Evolutionary conservation across 2,113 vertebrate genomes (phyloP), one percentile per base, ranked within the genome.

Genomic region (Stegastes partitus): DNA sequence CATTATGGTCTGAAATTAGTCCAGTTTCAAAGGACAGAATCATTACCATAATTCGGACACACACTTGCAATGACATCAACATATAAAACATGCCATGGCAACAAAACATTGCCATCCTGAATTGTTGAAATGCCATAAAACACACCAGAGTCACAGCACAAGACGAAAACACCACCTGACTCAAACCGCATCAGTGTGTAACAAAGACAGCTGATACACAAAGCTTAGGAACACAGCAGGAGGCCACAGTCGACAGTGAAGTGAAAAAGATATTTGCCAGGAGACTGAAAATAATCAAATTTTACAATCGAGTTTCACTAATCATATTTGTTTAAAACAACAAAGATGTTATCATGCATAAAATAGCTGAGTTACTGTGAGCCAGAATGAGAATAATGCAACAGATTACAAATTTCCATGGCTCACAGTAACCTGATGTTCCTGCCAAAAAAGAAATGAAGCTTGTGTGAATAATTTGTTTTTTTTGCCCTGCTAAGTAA

Each of bases 81-180:
- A 9, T 9, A 9, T 10, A 34, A 34, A 34, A 34, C 31, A 34
- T 34, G 34, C 9, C 42, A 61, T 4, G 42, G 47, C 39, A 75
- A 58, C 65, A 64, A 59, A 50, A 22, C 31, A 57, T 31, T 72
- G 47, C 54, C 66, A 2, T 44, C 15, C 53, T 54, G 66, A 72
- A 58, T 19, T 23, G 61, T 49, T 65, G n/a, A 68, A 74, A 71
- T 77, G 80, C 66, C 72, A 82, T 66, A 55, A 76, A 66, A 76
- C 23, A 71, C 54, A 25, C 7, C 51, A 34, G 49, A 19, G 12
- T 56, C 51, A 65, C 77, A 68, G 58, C 16, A 66, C 19, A 39
- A 25, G 42, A 74, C 57, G 23, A 77, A 81, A 23, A 78, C 73
- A 39, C 23, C 53, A 37, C 11, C 50, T 18, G 45, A 77, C 66